Conservation (phyloP, 1,140 invertebrate genomes). For the Leptinotarsa defecta region DNA sequence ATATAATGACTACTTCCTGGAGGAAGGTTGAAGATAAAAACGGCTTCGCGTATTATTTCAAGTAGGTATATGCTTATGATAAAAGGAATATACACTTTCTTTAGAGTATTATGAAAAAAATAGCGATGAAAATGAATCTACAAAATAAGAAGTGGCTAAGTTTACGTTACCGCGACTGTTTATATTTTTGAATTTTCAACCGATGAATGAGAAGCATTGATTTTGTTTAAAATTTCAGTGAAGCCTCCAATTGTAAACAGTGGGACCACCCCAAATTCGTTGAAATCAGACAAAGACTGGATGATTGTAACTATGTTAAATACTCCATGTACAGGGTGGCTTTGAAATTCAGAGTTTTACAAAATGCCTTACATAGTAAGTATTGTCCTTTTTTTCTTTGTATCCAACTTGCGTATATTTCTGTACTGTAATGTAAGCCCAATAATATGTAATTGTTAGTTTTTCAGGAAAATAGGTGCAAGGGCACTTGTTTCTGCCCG, state of each 20-base stretch:
- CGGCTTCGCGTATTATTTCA: constrained; percentile 63
- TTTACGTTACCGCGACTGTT: constrained; percentile 1
- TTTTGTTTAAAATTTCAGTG: constrained; percentile 50
- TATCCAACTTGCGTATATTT: constrained; percentile 6
- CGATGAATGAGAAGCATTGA: neutral
- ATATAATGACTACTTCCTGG: constrained; percentile 38
- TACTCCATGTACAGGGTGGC: constrained; percentile 83
- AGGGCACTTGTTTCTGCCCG: no score
- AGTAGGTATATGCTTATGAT: constrained; percentile 53
- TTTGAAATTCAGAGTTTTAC: constrained; percentile 76
- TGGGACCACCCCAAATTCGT: constrained; percentile 63
- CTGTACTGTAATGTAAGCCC: no score
- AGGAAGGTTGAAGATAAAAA: constrained; percentile 60
- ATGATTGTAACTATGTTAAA: constrained; percentile 75
- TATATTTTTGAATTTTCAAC: neutral
- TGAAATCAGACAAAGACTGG: constrained; percentile 60
- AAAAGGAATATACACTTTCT: neutral
- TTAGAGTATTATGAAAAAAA: neutral
- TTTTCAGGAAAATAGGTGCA: no score
- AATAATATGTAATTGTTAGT: no score
- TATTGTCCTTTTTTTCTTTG: constrained; percentile 24
- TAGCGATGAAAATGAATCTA: neutral
- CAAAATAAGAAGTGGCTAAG: neutral
- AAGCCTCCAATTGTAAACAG: constrained; percentile 56
- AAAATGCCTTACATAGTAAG: constrained; percentile 68